These are phyloP conservation scores for Chrysotoxum bicinctum DNA, from an alignment of 2,888 invertebrate genomes.

Conservation along the genomic window DNA sequence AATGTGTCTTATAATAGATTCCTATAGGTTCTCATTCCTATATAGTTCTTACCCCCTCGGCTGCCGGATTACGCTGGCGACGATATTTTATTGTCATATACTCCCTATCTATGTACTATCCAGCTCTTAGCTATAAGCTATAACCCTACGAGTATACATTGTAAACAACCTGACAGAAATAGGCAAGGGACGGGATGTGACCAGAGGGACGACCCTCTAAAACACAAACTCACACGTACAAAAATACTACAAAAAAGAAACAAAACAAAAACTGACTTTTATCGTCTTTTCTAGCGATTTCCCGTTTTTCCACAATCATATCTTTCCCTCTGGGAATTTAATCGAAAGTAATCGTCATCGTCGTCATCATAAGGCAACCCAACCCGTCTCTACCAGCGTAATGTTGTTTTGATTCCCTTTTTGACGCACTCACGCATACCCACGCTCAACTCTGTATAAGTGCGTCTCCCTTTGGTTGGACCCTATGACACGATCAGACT, in stretches of 20 bases:
- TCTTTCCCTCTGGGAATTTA: slow-evolving; percentile 44
- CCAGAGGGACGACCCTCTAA: slow-evolving; percentile 4
- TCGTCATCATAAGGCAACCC: slow-evolving; percentile 40
- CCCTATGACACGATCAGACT: background rate
- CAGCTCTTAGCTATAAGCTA: background rate
- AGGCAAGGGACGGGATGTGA: slow-evolving; percentile 11
- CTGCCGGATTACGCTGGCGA: slow-evolving; percentile 61
- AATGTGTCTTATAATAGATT: slow-evolving; percentile 10
- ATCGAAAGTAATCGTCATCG: slow-evolving; percentile 35
- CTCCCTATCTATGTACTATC: background rate
- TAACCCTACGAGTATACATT: slow-evolving; percentile 42
- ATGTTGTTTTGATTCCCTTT: slow-evolving; percentile 65
- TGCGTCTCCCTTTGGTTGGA: slow-evolving; percentile 16
- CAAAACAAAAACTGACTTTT: slow-evolving; percentile 23
- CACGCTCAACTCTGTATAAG: background rate
- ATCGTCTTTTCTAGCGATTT: slow-evolving; percentile 23
- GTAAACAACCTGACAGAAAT: slow-evolving; percentile 29
- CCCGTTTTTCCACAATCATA: slow-evolving; percentile 57
- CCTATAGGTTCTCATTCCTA: slow-evolving; percentile 5
- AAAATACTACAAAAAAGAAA: background rate
- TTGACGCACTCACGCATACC: slow-evolving; percentile 34
- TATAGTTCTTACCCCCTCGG: slow-evolving; percentile 27
- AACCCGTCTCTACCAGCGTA: slow-evolving; percentile 33
- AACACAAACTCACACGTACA: slow-evolving; percentile 20
- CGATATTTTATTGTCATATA: background rate